phyloP scores from a whole-genome alignment of 2,113 vertebrate genomes.

The Periophthalmus modestus region DNA sequence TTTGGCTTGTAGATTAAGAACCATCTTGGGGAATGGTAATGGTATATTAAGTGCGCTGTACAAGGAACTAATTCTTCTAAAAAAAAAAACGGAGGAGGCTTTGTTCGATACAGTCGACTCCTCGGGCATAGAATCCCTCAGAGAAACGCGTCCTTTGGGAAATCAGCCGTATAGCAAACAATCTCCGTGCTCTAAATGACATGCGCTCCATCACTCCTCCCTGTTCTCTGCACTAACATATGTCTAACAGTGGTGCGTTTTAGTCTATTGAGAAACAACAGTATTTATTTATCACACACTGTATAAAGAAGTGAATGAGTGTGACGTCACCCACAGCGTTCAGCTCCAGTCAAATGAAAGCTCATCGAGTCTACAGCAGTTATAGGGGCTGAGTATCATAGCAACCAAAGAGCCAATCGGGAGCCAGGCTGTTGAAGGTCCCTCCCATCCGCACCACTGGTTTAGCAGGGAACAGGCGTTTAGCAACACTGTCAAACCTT shows the following conservation, averaged over 20 bases:
- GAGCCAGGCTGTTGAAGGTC: no score
- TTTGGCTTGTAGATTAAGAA: neutral
- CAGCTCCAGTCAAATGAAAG: no score
- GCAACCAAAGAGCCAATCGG: no score
- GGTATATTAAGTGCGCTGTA: neutral
- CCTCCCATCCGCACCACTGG: no score
- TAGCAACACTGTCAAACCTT: no score
- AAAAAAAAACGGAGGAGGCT: neutral
- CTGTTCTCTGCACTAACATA: neutral
- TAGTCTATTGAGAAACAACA: conserved; percentile 13
- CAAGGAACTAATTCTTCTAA: neutral
- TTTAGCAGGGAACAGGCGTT: no score
- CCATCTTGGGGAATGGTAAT: neutral
- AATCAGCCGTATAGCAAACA: conserved; percentile 41
- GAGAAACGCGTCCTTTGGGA: conserved; percentile 43
- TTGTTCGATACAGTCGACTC: conserved; percentile 5
- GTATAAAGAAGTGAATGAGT: no score
- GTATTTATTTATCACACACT: neutral
- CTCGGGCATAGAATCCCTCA: conserved; percentile 6
- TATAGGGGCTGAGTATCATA: no score
- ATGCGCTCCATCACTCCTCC: conserved; percentile 15
- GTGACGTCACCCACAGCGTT: no score
- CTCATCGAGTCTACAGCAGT: no score
- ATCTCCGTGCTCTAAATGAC: conserved; percentile 34
- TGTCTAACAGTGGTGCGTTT: conserved; percentile 6